Base-by-base conservation (phyloP, 2,113 vertebrate genomes). In the Entomyzon cyanotis region DNA sequence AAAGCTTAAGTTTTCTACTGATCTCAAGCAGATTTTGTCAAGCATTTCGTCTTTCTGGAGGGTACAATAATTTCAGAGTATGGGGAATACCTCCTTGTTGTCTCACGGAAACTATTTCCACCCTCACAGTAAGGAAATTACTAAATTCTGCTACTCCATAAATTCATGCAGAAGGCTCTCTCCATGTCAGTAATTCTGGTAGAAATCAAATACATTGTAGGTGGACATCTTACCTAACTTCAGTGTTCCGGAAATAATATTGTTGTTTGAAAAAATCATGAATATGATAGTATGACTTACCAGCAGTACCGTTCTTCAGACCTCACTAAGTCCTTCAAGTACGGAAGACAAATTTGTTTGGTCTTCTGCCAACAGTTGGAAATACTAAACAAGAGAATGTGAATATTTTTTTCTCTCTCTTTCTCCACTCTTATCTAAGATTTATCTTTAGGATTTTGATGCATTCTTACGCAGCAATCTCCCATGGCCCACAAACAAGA, bases 401-500 rank as follows among this genome's bases (percentile, higher is more conserved):
- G 41, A 95, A 77, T 74, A 12, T 58, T 58, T 42, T 53, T 88
- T 68, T 28, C 23, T 39, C 42, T 59, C 19, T 83, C 37, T 86
- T 86, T 24, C 6, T 84, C 20, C 60, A 74, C 13, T 49, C 30
- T 25, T 60, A 31, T 52, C 53, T 65, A 64, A 47, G 55, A 16
- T 12, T 37, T 6, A 25, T 22, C 33, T 83, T 56, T 49, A 77
- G 18, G 10, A 62, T 49, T 74, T 80, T 84, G 15, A 62, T 44
- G 47, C 31, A 41, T 10, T 79, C 15, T 30, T 28, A 67, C 28
- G 21, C 18, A 79, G 23, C 11, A 47, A 10, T 78, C 75, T 87
- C 53, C 16, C 21, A 16, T 11, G 42, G 21, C 35, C 7, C 24
- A 59, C 18, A 39, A 75, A 55, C 0, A 0, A 81, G 37, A 49